A percentile compares a stretch with the other conserved stretches of the same genome.
Conservation (phyloP, 2,888 invertebrate genomes). For the Pyrocoelia pectoralis region DNA sequence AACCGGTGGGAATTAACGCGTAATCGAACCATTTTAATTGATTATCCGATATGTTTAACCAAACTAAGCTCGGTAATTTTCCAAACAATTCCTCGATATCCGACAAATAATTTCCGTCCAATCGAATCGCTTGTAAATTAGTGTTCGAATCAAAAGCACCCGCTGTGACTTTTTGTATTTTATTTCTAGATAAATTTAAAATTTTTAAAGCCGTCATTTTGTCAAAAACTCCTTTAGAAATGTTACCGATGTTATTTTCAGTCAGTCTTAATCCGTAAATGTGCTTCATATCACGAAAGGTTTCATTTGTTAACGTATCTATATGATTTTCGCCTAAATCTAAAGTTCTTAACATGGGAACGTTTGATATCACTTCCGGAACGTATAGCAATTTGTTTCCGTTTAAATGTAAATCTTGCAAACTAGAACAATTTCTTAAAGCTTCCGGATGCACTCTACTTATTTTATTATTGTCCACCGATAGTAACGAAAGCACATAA, state of each 20-base stretch:
- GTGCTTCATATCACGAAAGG: constrained; percentile 81
- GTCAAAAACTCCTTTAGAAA: constrained; percentile 80
- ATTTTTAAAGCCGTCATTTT: constrained; percentile 81
- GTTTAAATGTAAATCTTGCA: constrained; percentile 84
- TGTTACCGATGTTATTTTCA: constrained; percentile 83
- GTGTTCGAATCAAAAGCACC: constrained; percentile 80
- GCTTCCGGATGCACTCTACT: constrained; percentile 77
- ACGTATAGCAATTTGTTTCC: constrained; percentile 80
- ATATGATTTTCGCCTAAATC: constrained; percentile 89
- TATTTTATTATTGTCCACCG: constrained; percentile 82
- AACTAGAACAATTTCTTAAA: constrained; percentile 78
- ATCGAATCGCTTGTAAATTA: constrained; percentile 80
- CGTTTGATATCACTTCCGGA: constrained; percentile 76
- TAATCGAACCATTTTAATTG: constrained; percentile 85
- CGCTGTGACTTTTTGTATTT: constrained; percentile 79
- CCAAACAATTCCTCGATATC: constrained; percentile 82
- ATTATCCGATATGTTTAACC: constrained; percentile 89
- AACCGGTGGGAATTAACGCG: constrained; percentile 82
- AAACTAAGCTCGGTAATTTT: constrained; percentile 81
- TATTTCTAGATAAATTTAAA: constrained; percentile 83
- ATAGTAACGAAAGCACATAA: constrained; percentile 77
- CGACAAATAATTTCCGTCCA: constrained; percentile 83
- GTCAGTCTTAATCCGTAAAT: constrained; percentile 84
- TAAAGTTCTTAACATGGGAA: constrained; percentile 79
- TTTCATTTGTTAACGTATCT: constrained; percentile 77